Evolutionary conservation across 2,888 invertebrate genomes (phyloP).

Genomic region (Apamea anceps): DNA sequence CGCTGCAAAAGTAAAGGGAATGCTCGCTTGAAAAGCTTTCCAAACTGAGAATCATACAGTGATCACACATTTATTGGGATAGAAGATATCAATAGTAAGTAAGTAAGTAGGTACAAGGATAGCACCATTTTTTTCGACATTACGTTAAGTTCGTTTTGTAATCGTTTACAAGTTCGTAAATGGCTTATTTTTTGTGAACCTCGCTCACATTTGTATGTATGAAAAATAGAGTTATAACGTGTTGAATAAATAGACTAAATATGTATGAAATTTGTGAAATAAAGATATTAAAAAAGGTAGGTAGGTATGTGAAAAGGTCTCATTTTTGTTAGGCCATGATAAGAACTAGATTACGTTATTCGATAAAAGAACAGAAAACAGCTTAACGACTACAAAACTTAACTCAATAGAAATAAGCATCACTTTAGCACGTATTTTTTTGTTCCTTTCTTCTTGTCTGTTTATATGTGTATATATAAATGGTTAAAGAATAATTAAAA

Average conservation of each 20-base stretch:
- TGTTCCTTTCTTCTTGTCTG: not conserved
- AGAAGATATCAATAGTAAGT: constrained; percentile 30
- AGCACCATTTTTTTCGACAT: constrained; percentile 26
- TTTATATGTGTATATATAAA: not conserved
- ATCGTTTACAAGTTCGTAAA: constrained; percentile 35
- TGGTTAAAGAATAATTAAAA: not conserved
- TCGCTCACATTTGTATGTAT: constrained; percentile 7
- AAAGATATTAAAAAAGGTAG: not conserved
- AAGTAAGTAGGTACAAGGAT: constrained; percentile 7
- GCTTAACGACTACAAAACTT: not conserved
- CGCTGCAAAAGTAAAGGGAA: not conserved
- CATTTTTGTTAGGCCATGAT: not conserved
- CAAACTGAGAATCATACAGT: not conserved
- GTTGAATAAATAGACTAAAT: not conserved
- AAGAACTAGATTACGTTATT: not conserved
- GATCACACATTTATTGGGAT: constrained; percentile 4
- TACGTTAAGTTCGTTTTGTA: constrained; percentile 28
- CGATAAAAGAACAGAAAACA: not conserved
- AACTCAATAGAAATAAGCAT: constrained; percentile 15
- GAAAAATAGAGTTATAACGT: constrained; percentile 8
- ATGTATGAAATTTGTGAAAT: not conserved
- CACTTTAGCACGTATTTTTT: not conserved
- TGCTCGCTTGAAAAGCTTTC: not conserved
- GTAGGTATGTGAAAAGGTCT: not conserved
- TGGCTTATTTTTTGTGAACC: constrained; percentile 27